Base-by-base conservation (phyloP, 1,140 invertebrate species). In the Listronotus bonariensis region DNA sequence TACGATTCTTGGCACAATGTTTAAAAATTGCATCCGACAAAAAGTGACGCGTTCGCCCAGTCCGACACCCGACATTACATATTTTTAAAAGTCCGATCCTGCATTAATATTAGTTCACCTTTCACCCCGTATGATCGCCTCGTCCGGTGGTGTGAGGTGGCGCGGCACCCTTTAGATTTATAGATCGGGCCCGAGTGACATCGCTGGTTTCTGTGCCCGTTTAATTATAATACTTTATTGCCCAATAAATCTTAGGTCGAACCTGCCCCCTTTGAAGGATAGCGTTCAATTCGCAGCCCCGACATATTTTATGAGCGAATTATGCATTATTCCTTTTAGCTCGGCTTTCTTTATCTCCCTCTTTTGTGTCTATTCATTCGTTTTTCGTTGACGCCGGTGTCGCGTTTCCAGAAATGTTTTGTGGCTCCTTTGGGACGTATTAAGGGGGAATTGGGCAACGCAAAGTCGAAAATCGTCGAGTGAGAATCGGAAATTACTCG, bases 201-300 rank as follows among this genome's bases (percentile, higher is more conserved):
- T 71, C 74, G 71, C 72, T 51, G 32, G 57, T 49, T 59, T 59
- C 57, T 51, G 14, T 59, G 72, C 76, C 73, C 78, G 78, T 78
- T 78, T 78, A 78, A 78, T 78, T 78, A 78, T 78, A 78, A 77
- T 78, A 78, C 77, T 78, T 78, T 78, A 78, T 78, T 78, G 77
- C 77, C 76, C 76, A 77, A 78, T 78, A 78, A 78, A 78, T 78
- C 77, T 78, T 75, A 66, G 56, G 67, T 62, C 73, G 72, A 63
- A 58, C 67, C 67, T 67, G 66, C 64, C 72, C 68, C 68, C 72
- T 78, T 78, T 79, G 78, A 79, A 76, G 78, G 77, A 79, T 78
- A 76, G 76, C 78, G 76, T 59, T 59, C 57, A 51, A 59, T 59
- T 59, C 57, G 45, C 38, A 41, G 34, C 71, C 75, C 76, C 68